Conservation (phyloP, 2,797 vertebrate species). For the Enteromius thamalakanensis region DNA sequence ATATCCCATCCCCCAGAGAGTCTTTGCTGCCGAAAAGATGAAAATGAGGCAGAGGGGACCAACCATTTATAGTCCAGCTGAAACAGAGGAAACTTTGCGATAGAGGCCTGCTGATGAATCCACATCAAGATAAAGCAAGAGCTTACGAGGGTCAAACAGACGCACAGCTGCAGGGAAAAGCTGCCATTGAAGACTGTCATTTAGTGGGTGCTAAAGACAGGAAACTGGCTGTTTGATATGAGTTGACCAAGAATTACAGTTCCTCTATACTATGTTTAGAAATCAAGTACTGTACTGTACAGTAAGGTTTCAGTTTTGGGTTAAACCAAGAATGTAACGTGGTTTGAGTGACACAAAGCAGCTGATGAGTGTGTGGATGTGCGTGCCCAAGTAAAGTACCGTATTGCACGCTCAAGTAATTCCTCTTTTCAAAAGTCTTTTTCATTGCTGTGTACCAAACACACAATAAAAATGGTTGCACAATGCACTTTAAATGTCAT, state of each 20-base stretch:
- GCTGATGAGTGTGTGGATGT: conserved; percentile 24
- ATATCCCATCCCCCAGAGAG: background rate
- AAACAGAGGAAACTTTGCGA: background rate
- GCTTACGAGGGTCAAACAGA: conserved; percentile 4
- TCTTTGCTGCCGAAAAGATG: background rate
- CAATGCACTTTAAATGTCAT: conserved; percentile 27
- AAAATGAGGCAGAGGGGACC: background rate
- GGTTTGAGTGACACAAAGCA: conserved; percentile 32
- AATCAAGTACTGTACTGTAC: conserved; percentile 43
- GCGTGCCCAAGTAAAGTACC: background rate
- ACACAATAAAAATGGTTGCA: background rate
- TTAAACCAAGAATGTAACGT: background rate
- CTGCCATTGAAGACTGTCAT: conserved; percentile 25
- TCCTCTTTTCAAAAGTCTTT: background rate
- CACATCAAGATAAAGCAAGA: conserved; percentile 18
- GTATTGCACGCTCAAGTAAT: background rate
- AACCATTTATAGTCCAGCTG: conserved; percentile 25
- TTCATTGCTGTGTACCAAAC: conserved; percentile 4
- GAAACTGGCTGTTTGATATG: background rate
- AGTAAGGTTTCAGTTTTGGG: background rate
- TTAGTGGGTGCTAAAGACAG: background rate
- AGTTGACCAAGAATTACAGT: background rate
- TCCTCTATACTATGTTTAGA: conserved; percentile 14
- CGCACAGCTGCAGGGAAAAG: conserved; percentile 16
- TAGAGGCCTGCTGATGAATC: background rate